Evolutionary conservation across 2,797 vertebrate genomes (phyloP).

Genomic region (Sarcoramphus papa): DNA sequence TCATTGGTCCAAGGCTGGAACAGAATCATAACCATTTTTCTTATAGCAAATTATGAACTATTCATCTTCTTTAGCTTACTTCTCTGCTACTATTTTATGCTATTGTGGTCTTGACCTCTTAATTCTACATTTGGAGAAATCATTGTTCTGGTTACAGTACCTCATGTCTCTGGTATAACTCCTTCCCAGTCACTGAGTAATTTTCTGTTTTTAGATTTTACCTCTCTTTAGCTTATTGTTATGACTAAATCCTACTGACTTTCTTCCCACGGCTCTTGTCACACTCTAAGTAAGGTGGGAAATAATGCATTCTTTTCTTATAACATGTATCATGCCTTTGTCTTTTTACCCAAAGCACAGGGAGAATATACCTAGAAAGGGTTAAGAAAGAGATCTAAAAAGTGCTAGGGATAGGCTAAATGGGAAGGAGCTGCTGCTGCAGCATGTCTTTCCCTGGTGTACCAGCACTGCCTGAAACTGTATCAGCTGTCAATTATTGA

Average conservation of each 20-base stretch:
- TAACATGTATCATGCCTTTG: background rate
- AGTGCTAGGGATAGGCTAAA: background rate
- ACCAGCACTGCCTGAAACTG: background rate
- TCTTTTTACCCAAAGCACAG: background rate
- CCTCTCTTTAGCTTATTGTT: constrained; percentile 39
- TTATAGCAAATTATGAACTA: background rate
- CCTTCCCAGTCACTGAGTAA: constrained; percentile 16
- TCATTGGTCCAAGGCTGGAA: background rate
- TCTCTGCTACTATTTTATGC: background rate
- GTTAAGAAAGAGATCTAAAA: constrained; percentile 10
- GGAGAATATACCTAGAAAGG: background rate
- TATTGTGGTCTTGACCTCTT: background rate
- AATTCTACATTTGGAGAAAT: background rate
- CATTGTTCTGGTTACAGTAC: background rate
- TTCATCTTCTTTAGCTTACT: background rate
- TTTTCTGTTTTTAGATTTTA: constrained; percentile 39
- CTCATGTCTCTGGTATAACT: background rate
- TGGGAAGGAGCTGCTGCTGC: background rate
- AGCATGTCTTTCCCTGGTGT: background rate
- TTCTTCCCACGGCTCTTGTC: background rate
- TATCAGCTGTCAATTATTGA: constrained; percentile 27
- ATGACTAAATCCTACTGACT: constrained; percentile 32
- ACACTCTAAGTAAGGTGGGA: background rate
- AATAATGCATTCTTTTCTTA: background rate
- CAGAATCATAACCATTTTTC: background rate